Evolutionary conservation across 1,140 invertebrate genomes (phyloP).

Genomic region (Mylabris phalerata): DNA sequence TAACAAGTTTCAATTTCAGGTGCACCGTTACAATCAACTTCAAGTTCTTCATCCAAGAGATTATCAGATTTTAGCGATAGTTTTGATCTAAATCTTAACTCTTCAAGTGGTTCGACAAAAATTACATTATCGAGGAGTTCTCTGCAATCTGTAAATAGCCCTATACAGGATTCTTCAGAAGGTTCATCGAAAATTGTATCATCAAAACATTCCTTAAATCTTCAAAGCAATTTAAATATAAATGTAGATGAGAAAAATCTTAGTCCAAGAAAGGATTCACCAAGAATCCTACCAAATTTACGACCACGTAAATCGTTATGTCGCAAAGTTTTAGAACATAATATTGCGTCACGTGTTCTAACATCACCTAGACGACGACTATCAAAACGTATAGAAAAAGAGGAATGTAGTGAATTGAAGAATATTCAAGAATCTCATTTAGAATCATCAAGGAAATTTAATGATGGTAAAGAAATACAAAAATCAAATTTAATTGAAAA

Average conservation of each 20-base stretch:
- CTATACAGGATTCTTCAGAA: neutral
- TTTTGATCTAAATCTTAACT: no score
- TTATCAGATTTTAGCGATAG: no score
- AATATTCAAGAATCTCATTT: neutral
- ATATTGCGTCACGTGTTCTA: slow-evolving; percentile 20
- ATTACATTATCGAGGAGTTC: neutral
- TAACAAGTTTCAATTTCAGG: no score
- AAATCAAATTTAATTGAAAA: neutral
- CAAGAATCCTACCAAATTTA: slow-evolving; percentile 8
- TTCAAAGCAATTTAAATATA: no score
- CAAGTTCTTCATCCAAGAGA: no score
- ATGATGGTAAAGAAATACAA: slow-evolving; percentile 7
- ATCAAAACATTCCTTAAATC: no score
- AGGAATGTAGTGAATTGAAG: slow-evolving; percentile 5
- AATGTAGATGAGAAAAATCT: no score
- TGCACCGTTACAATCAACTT: no score
- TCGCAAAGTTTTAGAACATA: slow-evolving; percentile 31
- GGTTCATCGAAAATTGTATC: neutral
- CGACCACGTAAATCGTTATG: slow-evolving; percentile 24
- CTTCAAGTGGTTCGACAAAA: neutral
- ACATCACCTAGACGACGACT: slow-evolving; percentile 1
- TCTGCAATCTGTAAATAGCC: neutral
- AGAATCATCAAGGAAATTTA: slow-evolving; percentile 1
- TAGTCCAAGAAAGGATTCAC: neutral
- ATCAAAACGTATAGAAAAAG: neutral